Percentiles rank a stretch among this genome's conserved stretches.
Conservation (phyloP, 1,140 invertebrate species). For the Drosophila elegans region DNA sequence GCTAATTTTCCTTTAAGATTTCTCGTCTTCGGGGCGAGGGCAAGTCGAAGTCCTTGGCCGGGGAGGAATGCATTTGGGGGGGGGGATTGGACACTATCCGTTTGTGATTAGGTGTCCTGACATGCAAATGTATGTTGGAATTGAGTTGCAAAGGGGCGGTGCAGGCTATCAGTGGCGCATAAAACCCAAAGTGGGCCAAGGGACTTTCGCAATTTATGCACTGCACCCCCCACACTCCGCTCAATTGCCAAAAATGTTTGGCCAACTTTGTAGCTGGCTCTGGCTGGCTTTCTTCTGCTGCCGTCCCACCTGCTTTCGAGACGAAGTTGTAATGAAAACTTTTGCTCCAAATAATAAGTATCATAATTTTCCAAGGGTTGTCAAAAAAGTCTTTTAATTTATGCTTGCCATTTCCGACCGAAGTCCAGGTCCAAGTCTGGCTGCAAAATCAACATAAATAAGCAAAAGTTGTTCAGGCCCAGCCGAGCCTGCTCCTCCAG, state of each 20-base stretch:
- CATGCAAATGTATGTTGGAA: constrained; percentile 71
- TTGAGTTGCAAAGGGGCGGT: constrained; percentile 34
- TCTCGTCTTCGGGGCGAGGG: constrained; percentile 35
- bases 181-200: constrained; percentile 45
- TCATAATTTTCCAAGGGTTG: constrained; percentile 81
- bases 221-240: constrained; percentile 25
- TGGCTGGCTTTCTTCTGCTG: constrained; percentile 3
- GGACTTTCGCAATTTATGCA: constrained; percentile 57
- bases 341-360: constrained; percentile 81
- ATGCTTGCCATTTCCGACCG: constrained; percentile 78
- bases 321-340: constrained; percentile 63
- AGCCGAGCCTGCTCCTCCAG: constrained; percentile 7
- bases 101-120: constrained; percentile 80
- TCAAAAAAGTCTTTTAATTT: constrained; percentile 83
- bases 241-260: constrained; percentile 54
- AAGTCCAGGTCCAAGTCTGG: constrained; percentile 63
- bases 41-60: constrained; percentile 34
- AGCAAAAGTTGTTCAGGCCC: constrained; percentile 63
- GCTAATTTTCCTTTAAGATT: constrained; percentile 83
- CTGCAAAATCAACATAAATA: constrained; percentile 83
- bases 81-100: constrained; percentile 70
- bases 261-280: constrained; percentile 46
- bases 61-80: constrained; percentile 51
- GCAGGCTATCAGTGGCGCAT: constrained; percentile 34
- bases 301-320: constrained; percentile 37